These are phyloP conservation scores for Venusia cambrica DNA, from an alignment of 2,888 invertebrate species.

Conservation along the genomic window DNA sequence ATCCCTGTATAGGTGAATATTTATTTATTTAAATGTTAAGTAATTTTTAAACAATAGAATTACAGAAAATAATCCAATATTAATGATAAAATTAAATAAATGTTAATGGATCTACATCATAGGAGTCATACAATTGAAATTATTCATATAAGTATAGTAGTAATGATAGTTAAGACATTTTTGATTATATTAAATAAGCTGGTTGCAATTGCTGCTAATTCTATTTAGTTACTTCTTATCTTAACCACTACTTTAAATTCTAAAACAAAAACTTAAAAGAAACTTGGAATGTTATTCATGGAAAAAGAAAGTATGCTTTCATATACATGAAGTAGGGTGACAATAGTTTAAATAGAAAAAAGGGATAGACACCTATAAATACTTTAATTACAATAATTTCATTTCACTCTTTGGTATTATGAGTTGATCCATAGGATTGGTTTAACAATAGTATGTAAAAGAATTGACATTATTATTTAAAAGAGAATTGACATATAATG, in stretches of 20 bases:
- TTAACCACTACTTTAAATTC: slow-evolving; percentile 54
- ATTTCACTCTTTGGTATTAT: slow-evolving; percentile 41
- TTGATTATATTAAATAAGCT: slow-evolving; percentile 36
- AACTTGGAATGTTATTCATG: slow-evolving; percentile 53
- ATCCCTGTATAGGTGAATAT: slow-evolving; percentile 66
- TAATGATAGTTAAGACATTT: slow-evolving; percentile 5
- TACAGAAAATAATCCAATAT: slow-evolving; percentile 45
- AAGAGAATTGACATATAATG: slow-evolving; percentile 28
- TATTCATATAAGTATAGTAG: too few species aligned
- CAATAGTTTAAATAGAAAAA: slow-evolving; percentile 57
- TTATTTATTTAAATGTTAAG: slow-evolving; percentile 70
- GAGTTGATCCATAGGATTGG: slow-evolving; percentile 34
- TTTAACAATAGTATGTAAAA: slow-evolving; percentile 26
- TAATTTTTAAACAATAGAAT: slow-evolving; percentile 60
- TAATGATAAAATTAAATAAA: too few species aligned
- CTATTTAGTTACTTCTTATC: slow-evolving; percentile 43
- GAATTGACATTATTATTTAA: slow-evolving; percentile 34
- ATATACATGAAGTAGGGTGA: slow-evolving; percentile 55
- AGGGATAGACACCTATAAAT: slow-evolving; percentile 54
- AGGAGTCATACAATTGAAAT: too few species aligned
- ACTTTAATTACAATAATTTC: slow-evolving; percentile 37
- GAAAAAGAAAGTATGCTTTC: slow-evolving; percentile 30
- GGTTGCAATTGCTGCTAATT: slow-evolving; percentile 44
- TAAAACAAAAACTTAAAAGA: slow-evolving; percentile 57
- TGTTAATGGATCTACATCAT: too few species aligned